Evolutionary conservation across 92 coral and sea anemone genomes (phyloP).

Genomic region (Epizoanthus stellaris): DNA sequence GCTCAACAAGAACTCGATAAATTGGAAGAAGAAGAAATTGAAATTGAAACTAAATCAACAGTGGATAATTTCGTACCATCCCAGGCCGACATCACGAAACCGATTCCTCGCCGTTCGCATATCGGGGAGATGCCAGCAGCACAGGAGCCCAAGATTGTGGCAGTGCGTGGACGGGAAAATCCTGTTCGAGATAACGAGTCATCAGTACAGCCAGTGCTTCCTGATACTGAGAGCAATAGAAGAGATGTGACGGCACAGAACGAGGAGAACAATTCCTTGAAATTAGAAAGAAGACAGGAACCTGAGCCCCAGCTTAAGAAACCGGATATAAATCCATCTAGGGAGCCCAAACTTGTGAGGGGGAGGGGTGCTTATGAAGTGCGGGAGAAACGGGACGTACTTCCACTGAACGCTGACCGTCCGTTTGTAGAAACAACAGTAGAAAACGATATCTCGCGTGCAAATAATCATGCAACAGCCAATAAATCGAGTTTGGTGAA

Average conservation of each 20-base stretch:
- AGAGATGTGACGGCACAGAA: not conserved
- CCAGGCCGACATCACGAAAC: not conserved
- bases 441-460: not conserved
- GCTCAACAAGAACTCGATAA: not conserved
- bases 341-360: not conserved
- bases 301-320: not conserved
- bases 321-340: not conserved
- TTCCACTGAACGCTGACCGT: not conserved
- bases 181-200: not conserved
- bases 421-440: not conserved
- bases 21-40: not conserved
- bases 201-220: not conserved
- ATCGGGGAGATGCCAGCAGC: not conserved
- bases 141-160: not conserved
- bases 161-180: not conserved
- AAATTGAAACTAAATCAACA: not conserved
- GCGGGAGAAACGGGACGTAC: not conserved
- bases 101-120: not conserved
- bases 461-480: not conserved
- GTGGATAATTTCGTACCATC: not conserved
- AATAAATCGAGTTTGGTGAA: not conserved
- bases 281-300: not conserved
- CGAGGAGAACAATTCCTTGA: not conserved
- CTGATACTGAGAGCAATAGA: not conserved
- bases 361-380: not conserved